Conservation (phyloP, 2,113 vertebrate genomes). For the Steatornis caripensis region DNA sequence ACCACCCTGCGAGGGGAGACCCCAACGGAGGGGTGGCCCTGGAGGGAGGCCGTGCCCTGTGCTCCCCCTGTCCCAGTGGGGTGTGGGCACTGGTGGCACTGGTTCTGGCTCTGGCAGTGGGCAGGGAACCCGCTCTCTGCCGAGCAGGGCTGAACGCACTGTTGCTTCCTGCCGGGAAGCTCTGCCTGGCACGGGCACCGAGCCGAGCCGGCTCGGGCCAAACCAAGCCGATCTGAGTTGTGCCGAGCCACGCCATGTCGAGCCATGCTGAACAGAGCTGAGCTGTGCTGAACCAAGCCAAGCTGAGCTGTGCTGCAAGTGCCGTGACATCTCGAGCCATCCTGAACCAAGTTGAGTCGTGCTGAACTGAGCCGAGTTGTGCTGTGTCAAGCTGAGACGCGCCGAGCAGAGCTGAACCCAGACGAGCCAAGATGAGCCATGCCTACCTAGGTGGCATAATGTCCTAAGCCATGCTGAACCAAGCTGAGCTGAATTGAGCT, state of each 20-base stretch:
- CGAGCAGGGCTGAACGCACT: not conserved
- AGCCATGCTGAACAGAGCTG: no score
- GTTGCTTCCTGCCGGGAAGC: not conserved
- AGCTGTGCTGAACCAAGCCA: not conserved
- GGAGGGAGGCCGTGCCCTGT: not conserved
- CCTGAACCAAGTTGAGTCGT: not conserved
- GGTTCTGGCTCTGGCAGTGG: not conserved
- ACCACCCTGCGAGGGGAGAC: not conserved
- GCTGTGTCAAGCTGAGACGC: not conserved
- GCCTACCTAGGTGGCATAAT: no score
- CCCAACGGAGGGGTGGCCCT: fast-evolving
- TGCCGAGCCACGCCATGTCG: not conserved
- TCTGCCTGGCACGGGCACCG: fast-evolving
- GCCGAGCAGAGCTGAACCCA: not conserved
- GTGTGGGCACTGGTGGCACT: not conserved
- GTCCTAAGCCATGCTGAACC: not conserved
- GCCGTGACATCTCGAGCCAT: not conserved
- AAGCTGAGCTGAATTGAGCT: no score
- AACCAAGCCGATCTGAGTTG: no score
- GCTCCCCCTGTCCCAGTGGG: not conserved
- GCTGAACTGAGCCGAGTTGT: no score
- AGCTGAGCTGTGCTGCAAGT: not conserved
- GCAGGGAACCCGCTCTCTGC: no score
- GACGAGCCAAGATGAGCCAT: not conserved
- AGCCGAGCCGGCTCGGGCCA: no score